phyloP scores from a whole-genome alignment of 2,797 vertebrate genomes.

The Phaenicophaeus curvirostris region DNA sequence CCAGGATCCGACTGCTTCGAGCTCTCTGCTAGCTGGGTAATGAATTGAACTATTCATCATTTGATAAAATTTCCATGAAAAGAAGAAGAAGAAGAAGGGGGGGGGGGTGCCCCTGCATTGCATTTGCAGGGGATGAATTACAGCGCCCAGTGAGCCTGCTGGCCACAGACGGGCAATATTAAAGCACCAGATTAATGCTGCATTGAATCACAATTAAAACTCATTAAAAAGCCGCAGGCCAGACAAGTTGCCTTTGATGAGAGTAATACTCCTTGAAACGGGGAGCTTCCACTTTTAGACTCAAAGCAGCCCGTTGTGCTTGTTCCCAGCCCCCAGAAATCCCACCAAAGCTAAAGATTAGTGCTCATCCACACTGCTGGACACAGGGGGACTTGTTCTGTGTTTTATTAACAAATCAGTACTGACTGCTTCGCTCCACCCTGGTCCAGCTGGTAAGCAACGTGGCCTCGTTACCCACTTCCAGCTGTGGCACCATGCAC shows the following conservation, averaged over 20 bases:
- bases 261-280: fast-evolving
- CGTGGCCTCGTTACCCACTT: neutral
- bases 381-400: neutral
- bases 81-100: neutral
- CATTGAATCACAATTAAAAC: slow-evolving; percentile 28
- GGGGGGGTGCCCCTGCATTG: neutral
- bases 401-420: fast-evolving
- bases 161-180: neutral
- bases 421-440: neutral
- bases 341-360: neutral
- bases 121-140: neutral
- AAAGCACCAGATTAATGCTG: neutral
- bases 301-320: neutral
- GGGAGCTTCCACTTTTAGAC: neutral
- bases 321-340: neutral
- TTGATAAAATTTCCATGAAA: slow-evolving; percentile 41
- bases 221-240: neutral
- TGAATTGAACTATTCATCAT: slow-evolving; percentile 56
- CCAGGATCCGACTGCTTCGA: neutral
- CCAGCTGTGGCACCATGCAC: neutral
- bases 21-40: neutral
- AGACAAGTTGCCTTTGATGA: neutral
- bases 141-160: neutral
- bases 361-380: fast-evolving
- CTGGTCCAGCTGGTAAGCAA: neutral